Evolutionary conservation across 2,888 invertebrate genomes (phyloP), one percentile per base, ranked within the genome.

Genomic region (Cancer borealis): DNA sequence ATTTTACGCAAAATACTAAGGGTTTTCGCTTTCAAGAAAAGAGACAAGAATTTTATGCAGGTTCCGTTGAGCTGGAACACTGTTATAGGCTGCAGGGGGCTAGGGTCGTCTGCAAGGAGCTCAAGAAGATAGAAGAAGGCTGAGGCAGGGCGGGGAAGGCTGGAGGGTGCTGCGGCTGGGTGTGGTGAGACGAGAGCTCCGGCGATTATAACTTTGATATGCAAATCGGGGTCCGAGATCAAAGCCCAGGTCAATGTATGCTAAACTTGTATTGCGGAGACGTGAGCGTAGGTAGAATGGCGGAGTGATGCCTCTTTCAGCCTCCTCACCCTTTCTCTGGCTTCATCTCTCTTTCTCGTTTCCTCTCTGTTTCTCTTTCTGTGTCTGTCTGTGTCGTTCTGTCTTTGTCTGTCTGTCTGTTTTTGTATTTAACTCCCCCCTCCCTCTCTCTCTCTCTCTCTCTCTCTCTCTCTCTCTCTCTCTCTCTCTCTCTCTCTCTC

Each of bases 131-230:
- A 3, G 87, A 87, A 26, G 26, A 39, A 45, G 87, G 14, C 39
- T 5, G 39, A 17, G 87, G 87, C 14, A 87, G 87, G 88, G 88
- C 14, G 26, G 54, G 90, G 26, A 60, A 54, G 26, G 90, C 45
- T 91, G 17, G 14, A 49, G 89, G 89, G 60, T 54, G 90, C 12
- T 30, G 88, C 88, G n/a, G 73, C n/a, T 73, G 73, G 73, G 73
- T 73, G 73, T 73, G 73, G 73, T 73, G 73, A 46, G 88, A 49
- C 49, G 49, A 89, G 88, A 45, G 73, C 91, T 2, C 91, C 91
- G 17, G 73, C 49, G 91, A 91, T 91, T 91, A 91, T 91, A 91
- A 91, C 91, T 91, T 91, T 91, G 91, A 91, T 66, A 91, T 91
- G 91, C 46, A 91, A 91, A 91, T 91, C 39, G 21, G 8, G n/a